These are phyloP conservation scores for Pantherophis guttatus DNA, from an alignment of 2,113 vertebrate genomes.

Conservation along the genomic window DNA sequence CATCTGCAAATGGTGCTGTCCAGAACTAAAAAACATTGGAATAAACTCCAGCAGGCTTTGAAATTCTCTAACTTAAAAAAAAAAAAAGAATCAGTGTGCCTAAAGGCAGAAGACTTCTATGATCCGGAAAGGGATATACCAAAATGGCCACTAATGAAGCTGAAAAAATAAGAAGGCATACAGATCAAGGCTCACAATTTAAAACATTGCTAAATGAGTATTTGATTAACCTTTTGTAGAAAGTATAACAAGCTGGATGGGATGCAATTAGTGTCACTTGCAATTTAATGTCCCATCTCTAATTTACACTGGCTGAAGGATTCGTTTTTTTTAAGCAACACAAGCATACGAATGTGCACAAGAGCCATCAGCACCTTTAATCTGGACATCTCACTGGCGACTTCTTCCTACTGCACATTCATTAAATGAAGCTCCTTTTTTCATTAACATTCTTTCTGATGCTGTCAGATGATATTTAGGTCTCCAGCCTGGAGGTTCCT, in stretches of 20 bases:
- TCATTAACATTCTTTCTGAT: too few relatives aligned
- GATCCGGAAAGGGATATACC: background rate
- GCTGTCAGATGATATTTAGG: background rate
- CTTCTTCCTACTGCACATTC: background rate
- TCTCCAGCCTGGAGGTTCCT: background rate
- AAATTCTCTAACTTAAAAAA: background rate
- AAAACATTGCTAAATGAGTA: constrained; percentile 6
- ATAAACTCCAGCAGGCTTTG: background rate
- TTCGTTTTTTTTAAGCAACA: background rate
- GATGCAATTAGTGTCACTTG: constrained; percentile 6
- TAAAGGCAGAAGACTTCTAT: background rate
- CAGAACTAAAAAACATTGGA: background rate
- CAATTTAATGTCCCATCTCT: constrained; percentile 1
- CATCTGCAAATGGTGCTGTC: too few relatives aligned
- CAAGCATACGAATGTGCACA: background rate
- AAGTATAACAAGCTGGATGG: background rate
- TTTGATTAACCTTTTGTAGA: constrained; percentile 10
- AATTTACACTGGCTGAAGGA: constrained; percentile 11
- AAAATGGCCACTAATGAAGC: constrained; percentile 9
- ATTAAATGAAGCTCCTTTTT: background rate
- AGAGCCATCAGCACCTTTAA: background rate
- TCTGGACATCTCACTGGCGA: background rate
- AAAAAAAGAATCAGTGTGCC: background rate
- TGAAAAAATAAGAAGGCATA: background rate
- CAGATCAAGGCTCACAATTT: background rate